Conservation (phyloP, 2,888 invertebrate species). For the Sphaeridia pumilis region DNA sequence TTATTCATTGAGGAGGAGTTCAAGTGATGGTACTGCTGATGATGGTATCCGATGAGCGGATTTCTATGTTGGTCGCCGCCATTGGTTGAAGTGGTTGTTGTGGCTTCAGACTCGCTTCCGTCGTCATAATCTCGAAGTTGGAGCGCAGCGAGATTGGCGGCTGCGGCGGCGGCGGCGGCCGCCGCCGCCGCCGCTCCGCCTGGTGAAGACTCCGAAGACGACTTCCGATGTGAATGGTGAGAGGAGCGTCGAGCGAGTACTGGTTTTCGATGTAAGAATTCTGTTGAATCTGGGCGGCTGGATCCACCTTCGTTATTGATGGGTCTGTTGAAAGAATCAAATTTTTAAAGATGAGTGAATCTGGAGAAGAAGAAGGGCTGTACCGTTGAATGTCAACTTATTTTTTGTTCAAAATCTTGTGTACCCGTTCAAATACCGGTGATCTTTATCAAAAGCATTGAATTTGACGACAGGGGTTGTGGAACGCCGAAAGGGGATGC, state of each 20-base stretch:
- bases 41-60: too few relatives aligned
- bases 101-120: constrained; percentile 13
- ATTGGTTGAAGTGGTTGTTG: too few relatives aligned
- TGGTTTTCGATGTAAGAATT: constrained; percentile 18
- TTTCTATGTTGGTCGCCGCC: too few relatives aligned
- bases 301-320: constrained; percentile 12
- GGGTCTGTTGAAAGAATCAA: too few relatives aligned
- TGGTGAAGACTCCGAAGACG: constrained; percentile 15
- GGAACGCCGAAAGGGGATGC: constrained; percentile 6
- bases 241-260: constrained; percentile 16
- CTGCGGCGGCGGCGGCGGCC: too few relatives aligned
- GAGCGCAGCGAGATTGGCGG: constrained; percentile 7
- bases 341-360: too few relatives aligned
- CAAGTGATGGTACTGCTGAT: too few relatives aligned
- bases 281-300: constrained; percentile 16
- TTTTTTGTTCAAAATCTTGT: constrained; percentile 26
- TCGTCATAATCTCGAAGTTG: constrained; percentile 16
- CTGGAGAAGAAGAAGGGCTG: too few relatives aligned
- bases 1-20: too few relatives aligned
- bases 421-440: too few relatives aligned
- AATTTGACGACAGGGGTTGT: constrained; percentile 31
- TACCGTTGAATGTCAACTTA: too few relatives aligned
- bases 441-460: constrained; percentile 26
- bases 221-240: constrained; percentile 11
- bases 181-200: too few relatives aligned